Evolutionary conservation across 1,140 invertebrate species (phyloP).

Genomic region (Vanessa tameamea): DNA sequence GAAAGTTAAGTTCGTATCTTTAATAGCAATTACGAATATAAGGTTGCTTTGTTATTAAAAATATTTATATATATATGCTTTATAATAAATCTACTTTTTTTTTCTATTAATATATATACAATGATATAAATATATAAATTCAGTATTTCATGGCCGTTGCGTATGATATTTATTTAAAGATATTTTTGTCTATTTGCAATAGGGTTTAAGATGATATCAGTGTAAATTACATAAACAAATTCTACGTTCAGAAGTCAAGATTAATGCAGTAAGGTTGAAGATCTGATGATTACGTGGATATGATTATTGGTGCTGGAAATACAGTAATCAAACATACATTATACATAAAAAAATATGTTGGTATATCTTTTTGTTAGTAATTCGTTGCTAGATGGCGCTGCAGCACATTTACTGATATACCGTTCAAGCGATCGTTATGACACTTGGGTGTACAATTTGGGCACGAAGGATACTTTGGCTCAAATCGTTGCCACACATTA

Average conservation of each 20-base stretch:
- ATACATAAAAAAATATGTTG: background rate
- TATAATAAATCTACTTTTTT: no score
- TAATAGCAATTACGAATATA: no score
- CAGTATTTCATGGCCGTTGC: background rate
- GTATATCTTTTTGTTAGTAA: background rate
- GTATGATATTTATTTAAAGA: constrained; percentile 36
- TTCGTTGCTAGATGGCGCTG: no score
- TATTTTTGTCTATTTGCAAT: constrained; percentile 40
- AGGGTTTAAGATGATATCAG: constrained; percentile 40
- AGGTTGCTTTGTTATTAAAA: no score
- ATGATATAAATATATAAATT: background rate
- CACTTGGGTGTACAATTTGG: no score
- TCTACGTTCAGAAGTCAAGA: constrained; percentile 47
- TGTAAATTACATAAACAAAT: constrained; percentile 46
- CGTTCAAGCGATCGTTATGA: no score
- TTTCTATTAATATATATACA: background rate
- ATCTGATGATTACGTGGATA: background rate
- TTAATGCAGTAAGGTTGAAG: constrained; percentile 30
- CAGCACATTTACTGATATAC: no score
- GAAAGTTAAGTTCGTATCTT: no score
- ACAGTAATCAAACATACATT: constrained; percentile 1
- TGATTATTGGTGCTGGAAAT: constrained; percentile 3
- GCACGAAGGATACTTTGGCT: no score
- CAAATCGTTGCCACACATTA: no score
- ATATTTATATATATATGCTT: no score